Base-by-base conservation (phyloP, 2,888 invertebrate genomes). In the Aromia moschata region DNA sequence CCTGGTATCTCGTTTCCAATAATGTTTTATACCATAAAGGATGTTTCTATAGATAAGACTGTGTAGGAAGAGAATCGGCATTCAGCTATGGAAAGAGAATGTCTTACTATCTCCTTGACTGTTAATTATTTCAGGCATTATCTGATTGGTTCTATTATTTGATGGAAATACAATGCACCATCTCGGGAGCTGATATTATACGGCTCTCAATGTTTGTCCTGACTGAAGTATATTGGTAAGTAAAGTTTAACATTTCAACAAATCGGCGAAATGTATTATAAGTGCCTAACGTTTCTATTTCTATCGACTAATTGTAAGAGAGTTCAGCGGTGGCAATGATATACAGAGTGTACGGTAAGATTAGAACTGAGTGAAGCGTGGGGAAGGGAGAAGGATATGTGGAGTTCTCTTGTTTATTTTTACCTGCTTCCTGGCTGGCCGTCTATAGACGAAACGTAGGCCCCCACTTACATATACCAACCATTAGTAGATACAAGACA, bases 391-490 rank as follows among this genome's bases (percentile, higher is more conserved):
- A 7, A 51, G 56, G 41, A 44, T 25, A n/a, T 17, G 37, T 53
- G 53, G 49, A 53, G 37, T 11, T 45, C 43, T 55, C 17, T 31
- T 40, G 20, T 58, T 59, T 40, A 41, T 57, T 58, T n/a, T 73
- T 74, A 74, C 74, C 74, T 74, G 75, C 36, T 57, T 70, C 64
- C 65, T 65, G 62, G 62, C 56, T 67, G 67, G 63, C 59, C 69
- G 57, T 62, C 62, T 63, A 59, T 58, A 55, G 52, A 43, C 49
- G 52, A 57, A 52, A 45, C 57, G 52, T 56, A 59, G 53, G 60
- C 56, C 58, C 58, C 53, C 51, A 60, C 31, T n/a, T n/a, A n/a
- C n/a, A n/a, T 41, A 52, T 38, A 52, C 52, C 52, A 47, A 49
- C 33, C 4, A 45, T 57, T 55, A 43, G 53, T 57, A 57, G 52